Evolutionary conservation across 2,113 vertebrate genomes (phyloP).

Genomic region (Leptobrachium leishanense): DNA sequence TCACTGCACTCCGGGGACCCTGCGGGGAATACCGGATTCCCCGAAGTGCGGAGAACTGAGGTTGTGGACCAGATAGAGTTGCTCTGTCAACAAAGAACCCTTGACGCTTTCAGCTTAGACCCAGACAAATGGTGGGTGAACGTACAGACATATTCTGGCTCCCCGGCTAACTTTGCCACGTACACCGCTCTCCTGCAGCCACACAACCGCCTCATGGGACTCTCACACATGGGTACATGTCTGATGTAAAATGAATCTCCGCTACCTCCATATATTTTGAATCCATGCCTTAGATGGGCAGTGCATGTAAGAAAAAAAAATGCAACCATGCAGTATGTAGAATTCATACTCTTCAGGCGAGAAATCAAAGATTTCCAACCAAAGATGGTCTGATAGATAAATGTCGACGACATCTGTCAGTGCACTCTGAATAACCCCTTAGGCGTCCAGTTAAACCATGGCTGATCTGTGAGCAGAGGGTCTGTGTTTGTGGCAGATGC

Average conservation of each 20-base stretch:
- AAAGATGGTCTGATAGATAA: too few species aligned
- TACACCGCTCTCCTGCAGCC: conserved; percentile 89
- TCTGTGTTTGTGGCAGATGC: too few species aligned
- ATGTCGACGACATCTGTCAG: too few species aligned
- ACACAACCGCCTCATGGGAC: conserved; percentile 93
- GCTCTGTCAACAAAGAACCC: conserved; percentile 84
- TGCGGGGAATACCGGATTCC: conserved; percentile 1
- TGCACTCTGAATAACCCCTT: too few species aligned
- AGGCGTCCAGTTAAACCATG: too few species aligned
- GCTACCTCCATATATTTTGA: conserved; percentile 96
- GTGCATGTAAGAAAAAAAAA: conserved; percentile 72
- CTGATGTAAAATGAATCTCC: conserved; percentile 85
- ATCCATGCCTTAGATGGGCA: conserved; percentile 94
- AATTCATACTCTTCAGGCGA: too few species aligned
- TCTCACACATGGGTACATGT: conserved; percentile 96
- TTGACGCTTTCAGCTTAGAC: conserved; percentile 87
- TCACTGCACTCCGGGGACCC: too few species aligned
- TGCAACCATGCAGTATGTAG: too few species aligned
- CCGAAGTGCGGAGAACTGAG: conserved; percentile 90
- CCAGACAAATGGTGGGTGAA: conserved; percentile 88
- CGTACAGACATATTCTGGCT: conserved; percentile 91
- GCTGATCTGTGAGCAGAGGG: too few species aligned
- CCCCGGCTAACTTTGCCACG: conserved; percentile 88
- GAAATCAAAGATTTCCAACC: too few species aligned
- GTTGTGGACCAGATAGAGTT: conserved; percentile 91